Base-by-base conservation (phyloP, 2,113 vertebrate species). In the Pangasianodon gigas region DNA sequence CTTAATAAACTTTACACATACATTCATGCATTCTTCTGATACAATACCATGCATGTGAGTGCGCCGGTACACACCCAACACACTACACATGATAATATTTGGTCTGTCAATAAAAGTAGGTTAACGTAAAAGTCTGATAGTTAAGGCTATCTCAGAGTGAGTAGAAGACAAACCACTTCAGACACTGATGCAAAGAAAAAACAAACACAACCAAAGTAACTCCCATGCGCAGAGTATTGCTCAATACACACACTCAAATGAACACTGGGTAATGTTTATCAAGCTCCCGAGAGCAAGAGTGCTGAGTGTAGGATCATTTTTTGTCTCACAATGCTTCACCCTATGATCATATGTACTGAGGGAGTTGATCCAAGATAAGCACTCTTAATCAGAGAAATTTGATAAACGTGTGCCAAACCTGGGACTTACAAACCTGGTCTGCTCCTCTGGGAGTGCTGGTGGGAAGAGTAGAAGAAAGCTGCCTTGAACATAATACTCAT, bases 351-450 rank as follows among this genome's bases (percentile, higher is more conserved):
- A 74, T 86, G 2, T 74, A 44, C 86, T 41, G 52, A 79, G 46
- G 62, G 48, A 71, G 71, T 52, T 75, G 32, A 84, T 89, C 71
- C 74, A 58, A 37, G 32, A 67, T 67, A 62, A 80, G 80, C 60
- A 80, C 74, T 86, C 83, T 80, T 86, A 62, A 41, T 60, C 74
- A 67, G 74, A 86, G 84, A 89, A 52, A 44, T 80, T 54, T 58
- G 84, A 86, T 86, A 69, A 67, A 87, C 44, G 11, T 29, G 51
- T 65, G 77, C 87, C 69, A 52, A 82, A 86, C 26, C 56, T 62
- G 21, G 88, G 92, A 95, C 95, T 95, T 95, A 96, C 95, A 93
- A 94, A 91, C 90, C 86, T 48, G 51, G 52, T 84, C 80, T 74
- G 86, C 56, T 94, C 89, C 92, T 92, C 92, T 90, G 86, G 90